Base-by-base conservation (phyloP, 2,113 vertebrate species). In the Bujurquina vittata region DNA sequence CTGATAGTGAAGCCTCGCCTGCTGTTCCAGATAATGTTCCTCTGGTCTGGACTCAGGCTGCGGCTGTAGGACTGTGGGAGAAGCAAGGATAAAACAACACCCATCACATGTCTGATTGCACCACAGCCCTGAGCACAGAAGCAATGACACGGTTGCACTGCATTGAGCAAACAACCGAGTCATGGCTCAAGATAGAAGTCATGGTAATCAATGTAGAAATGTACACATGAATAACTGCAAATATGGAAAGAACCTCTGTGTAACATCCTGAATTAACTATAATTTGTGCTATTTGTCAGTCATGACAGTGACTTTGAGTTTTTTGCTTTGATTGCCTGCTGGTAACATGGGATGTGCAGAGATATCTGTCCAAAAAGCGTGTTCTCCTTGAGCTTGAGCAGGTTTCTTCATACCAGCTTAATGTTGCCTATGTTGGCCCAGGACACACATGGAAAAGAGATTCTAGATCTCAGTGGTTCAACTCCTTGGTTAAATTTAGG, bases 21-120 rank as follows among this genome's bases (percentile, higher is more conserved):
- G 84, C 94, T 98, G 92, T 97, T 96, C 98, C 98, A 99, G n/a
- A 94, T 93, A 67, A 99, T 95, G 91, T 95, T 96, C 87, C 93
- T 95, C 37, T 96, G 95, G 81, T 97, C 97, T 23, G 96, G 95
- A 87, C 81, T 79, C 35, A 97, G 31, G 33, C 80, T 94, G 20
- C 81, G 91, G 58, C 11, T 18, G 75, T 95, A 95, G 92, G 95
- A 96, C 97, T 98, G 95, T 23, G 5, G 57, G 79, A 87, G 76
- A 75, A 85, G 43, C 54, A 74, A 86, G 56, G 67, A 91, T 29
- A 83, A 60, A 37, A 43, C 29, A 87, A 59, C 40, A 85, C 8
- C 9, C 52, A 63, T 83, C 10, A 88, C 43, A 83, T 22, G 2
- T 52, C 18, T 75, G 2, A 54, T 57, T 37, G 20, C 4, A 20